Conservation (phyloP, 1,140 invertebrate genomes). For the Tenebrio molitor region DNA sequence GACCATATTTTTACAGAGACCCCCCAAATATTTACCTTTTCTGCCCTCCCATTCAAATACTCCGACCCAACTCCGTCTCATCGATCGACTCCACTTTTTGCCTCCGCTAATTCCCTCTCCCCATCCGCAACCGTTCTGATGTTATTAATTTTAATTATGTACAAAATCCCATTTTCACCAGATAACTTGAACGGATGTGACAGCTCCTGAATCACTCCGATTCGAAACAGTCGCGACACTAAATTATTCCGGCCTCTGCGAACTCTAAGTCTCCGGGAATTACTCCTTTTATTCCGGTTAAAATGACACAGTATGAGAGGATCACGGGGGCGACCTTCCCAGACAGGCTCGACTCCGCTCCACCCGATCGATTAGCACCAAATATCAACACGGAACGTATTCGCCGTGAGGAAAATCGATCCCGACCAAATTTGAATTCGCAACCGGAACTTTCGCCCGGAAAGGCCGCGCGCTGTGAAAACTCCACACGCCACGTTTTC, state of each 20-base stretch:
- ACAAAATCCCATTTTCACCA: conserved; percentile 21
- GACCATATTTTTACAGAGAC: no score
- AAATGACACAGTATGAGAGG: conserved; percentile 33
- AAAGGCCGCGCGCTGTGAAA: no score
- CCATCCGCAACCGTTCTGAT: neutral
- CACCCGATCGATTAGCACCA: neutral
- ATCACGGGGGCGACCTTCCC: neutral
- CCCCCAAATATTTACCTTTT: no score
- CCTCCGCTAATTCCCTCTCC: neutral
- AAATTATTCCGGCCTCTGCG: conserved; percentile 17
- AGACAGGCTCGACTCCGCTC: no score
- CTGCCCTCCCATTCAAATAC: no score
- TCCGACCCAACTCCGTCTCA: no score
- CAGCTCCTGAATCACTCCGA: conserved; percentile 8
- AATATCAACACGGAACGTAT: no score
- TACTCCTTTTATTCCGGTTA: conserved; percentile 29
- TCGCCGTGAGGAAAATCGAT: no score
- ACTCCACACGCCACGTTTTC: no score
- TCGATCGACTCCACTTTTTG: neutral
- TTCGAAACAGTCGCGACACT: conserved; percentile 29
- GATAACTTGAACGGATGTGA: conserved; percentile 16
- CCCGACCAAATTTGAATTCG: no score
- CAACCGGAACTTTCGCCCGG: no score
- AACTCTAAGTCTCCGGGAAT: conserved; percentile 28
- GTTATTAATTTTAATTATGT: conserved; percentile 37